phyloP scores from a whole-genome alignment of 1,140 invertebrate species.

The Hermetia illucens region DNA sequence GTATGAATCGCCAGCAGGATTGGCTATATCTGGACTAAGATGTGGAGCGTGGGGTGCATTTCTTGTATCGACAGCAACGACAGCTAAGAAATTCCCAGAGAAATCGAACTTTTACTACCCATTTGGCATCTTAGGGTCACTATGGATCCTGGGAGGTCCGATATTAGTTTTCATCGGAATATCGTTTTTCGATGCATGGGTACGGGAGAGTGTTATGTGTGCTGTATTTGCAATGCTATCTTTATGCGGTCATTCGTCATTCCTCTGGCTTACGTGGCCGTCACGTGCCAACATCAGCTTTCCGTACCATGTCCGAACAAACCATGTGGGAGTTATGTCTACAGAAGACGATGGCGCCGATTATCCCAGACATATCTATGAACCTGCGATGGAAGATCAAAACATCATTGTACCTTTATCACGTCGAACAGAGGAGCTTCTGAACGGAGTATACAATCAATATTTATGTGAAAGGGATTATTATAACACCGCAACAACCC shows the following conservation, averaged over 20 bases:
- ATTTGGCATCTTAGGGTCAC: constrained; percentile 61
- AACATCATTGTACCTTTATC: constrained; percentile 42
- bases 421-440: constrained; percentile 35
- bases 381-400: constrained; percentile 23
- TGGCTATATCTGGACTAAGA: constrained; percentile 62
- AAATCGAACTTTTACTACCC: constrained; percentile 60
- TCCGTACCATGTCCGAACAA: constrained; percentile 72
- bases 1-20: constrained; percentile 80
- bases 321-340: constrained; percentile 53
- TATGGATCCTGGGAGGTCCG: constrained; percentile 72
- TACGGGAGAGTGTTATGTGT: constrained; percentile 56
- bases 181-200: constrained; percentile 73
- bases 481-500: neutral
- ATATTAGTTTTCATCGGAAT: constrained; percentile 69
- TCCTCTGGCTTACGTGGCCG: constrained; percentile 69
- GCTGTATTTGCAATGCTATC: constrained; percentile 59
- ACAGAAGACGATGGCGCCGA: constrained; percentile 44
- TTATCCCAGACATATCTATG: constrained; percentile 33
- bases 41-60: constrained; percentile 74
- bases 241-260: constrained; percentile 67
- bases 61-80: constrained; percentile 65
- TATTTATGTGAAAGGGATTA: constrained; percentile 17
- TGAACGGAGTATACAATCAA: constrained; percentile 33
- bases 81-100: constrained; percentile 66
- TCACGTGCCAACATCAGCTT: constrained; percentile 72